Base-by-base conservation (phyloP, 2,888 invertebrate genomes). In the Archips xylosteana region DNA sequence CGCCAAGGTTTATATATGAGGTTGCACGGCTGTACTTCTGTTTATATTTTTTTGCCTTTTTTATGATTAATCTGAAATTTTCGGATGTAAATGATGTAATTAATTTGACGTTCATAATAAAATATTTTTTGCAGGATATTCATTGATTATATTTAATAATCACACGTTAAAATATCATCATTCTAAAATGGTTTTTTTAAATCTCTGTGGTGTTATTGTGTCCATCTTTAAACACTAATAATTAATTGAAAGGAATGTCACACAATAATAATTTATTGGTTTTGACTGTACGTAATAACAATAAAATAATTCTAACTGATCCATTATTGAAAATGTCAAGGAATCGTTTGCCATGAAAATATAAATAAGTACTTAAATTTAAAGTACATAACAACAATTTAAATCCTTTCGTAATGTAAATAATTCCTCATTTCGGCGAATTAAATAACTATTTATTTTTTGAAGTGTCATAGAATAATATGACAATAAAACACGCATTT, bases 1-100 rank as follows among this genome's bases (percentile, higher is more conserved):
- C 87, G 81, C 89, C 90, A 91, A 92, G 90, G 90, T 89, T 94
- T 94, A 94, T 92, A 93, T 94, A 94, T 93, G 87, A 92, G 87
- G 85, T 89, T 92, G 90, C 86, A 91, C 79, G 84, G 84, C 82
- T 80, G 86, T 80, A 82, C 83, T 83, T 86, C 83, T 73, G 67
- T 76, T 54, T 23, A 39, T 62, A 61, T 63, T 65, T 69, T 66
- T 74, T 70, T 54, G 54, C 23, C 4, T 54, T 66, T 74, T 67
- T 64, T 42, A 42, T 51, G 32, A 73, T 64, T 60, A 64, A 68
- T 34, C 63, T 69, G 63, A 64, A 69, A 69, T 73, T 64, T 73
- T 59, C 13, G 39, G 13, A 42, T 49, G n/a, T 47, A 6, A 6
- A 12, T 42, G 10, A 36, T 66, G n/a, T 57, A 32, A 57, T 32